phyloP scores from a whole-genome alignment of 2,113 vertebrate genomes.

The Megaleporinus macrocephalus region DNA sequence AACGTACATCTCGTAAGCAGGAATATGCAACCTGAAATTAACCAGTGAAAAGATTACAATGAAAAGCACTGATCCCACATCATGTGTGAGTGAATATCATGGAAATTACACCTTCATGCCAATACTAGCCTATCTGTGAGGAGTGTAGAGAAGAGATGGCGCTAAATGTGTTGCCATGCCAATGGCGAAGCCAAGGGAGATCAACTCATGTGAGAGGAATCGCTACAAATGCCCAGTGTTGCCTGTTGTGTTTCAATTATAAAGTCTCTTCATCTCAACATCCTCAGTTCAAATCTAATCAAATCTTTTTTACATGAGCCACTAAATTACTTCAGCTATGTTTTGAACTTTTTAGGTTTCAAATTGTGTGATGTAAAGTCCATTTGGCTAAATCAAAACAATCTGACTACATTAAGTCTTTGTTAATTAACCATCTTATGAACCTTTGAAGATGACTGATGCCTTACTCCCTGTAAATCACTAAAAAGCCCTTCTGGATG shows the following conservation, averaged over 20 bases:
- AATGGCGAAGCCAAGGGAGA: neutral
- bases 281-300: neutral
- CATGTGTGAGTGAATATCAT: neutral
- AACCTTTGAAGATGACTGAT: neutral
- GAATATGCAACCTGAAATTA: neutral
- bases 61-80: neutral
- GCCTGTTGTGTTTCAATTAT: constrained; percentile 10
- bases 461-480: neutral
- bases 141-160: neutral
- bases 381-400: neutral
- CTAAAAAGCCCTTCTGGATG: neutral
- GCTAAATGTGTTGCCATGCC: neutral
- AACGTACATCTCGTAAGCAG: neutral
- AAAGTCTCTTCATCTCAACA: constrained; percentile 5
- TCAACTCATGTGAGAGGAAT: neutral
- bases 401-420: constrained; percentile 6
- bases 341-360: neutral
- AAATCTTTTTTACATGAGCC: neutral
- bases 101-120: neutral
- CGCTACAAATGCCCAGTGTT: neutral
- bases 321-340: neutral
- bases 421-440: neutral
- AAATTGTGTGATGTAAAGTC: neutral
- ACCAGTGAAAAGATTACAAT: constrained; percentile 15
- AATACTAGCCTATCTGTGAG: neutral